Evolutionary conservation across 2,797 vertebrate genomes (phyloP), one percentile per base, ranked within the genome.

Genomic region (Chaunax sp.): DNA sequence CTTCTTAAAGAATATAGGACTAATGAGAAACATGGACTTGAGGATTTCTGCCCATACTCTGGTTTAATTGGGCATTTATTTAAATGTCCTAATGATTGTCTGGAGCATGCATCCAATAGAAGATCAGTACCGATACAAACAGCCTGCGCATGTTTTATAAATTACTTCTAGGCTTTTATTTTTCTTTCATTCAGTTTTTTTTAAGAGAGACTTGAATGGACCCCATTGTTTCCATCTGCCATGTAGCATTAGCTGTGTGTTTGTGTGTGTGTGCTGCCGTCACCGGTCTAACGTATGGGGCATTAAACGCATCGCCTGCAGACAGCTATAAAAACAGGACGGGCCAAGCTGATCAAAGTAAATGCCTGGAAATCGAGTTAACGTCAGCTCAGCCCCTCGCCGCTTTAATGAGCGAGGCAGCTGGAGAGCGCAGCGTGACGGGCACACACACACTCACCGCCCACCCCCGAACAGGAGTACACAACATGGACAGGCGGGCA

Each of bases 301-400:
- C 95, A 96, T 97, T 97, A 97, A 97, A 97, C 94, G 72, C 86
- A 81, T 96, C 95, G 96, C 96, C 96, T 90, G 94, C 94, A 97
- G 96, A 96, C 95, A 92, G 94, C 95, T 96, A 95, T 98, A 97
- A 98, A 97, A 96, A 89, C 20, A 89, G 93, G 91, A 89, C n/a
- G 90, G 92, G 90, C 93, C 87, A 89, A 89, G 93, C 93, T 95
- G 96, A 98, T 99, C 96, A 98, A 98, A 98, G 96, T 95, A 95
- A 95, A 94, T 93, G 94, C 88, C 80, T 95, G 66, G 94, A 96
- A 97, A 96, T 97, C 96, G 96, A 90, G 96, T 97, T 98, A 98
- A 94, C 92, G 90, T 94, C 92, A 91, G 75, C 67, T 69, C 74
- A 55, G 62, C 82, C 81, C 52, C 69, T 85, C 23, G 23, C 62